phyloP scores from a whole-genome alignment of 1,140 invertebrate genomes.

The Lepidurus packardi region DNA sequence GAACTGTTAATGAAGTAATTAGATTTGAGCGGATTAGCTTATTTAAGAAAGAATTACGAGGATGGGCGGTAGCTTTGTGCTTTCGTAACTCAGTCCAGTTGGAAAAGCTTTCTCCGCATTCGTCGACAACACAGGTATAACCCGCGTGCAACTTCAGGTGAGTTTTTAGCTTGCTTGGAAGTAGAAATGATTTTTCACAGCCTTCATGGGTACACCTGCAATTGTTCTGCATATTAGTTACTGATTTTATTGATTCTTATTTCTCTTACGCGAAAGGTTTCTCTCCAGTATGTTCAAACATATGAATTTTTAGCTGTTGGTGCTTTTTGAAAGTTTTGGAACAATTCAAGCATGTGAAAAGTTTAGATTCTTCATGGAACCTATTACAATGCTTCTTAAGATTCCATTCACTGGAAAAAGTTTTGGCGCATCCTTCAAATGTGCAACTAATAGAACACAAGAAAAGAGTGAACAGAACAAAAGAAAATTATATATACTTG shows the following conservation, averaged over 20 bases:
- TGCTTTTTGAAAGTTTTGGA: conserved; percentile 28
- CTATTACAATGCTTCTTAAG: background rate
- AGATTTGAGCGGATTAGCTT: background rate
- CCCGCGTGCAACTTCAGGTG: conserved; percentile 29
- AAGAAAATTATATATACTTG: background rate
- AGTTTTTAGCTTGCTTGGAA: conserved; percentile 30
- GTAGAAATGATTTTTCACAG: conserved; percentile 32
- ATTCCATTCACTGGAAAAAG: conserved; percentile 16
- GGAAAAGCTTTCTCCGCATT: conserved; percentile 20
- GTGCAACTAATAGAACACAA: background rate
- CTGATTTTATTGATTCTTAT: background rate
- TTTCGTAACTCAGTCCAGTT: conserved; percentile 25
- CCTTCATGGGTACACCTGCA: conserved; percentile 14
- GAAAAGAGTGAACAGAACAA: background rate
- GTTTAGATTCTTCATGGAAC: conserved; percentile 28
- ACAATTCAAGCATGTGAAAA: conserved; percentile 26
- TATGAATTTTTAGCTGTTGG: conserved; percentile 29
- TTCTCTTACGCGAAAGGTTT: conserved; percentile 30
- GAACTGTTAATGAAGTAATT: conserved; percentile 23
- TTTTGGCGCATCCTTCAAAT: background rate
- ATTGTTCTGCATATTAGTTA: background rate
- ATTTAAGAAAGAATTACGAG: conserved; percentile 4
- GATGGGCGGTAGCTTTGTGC: conserved; percentile 28
- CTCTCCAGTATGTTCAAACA: conserved; percentile 31
- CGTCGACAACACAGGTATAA: conserved; percentile 23